Percentiles rank a stretch among this genome's conserved stretches.
These are phyloP conservation scores for Gonocerus acuteangulatus DNA, from an alignment of 2,888 invertebrate genomes.

Conservation along the genomic window DNA sequence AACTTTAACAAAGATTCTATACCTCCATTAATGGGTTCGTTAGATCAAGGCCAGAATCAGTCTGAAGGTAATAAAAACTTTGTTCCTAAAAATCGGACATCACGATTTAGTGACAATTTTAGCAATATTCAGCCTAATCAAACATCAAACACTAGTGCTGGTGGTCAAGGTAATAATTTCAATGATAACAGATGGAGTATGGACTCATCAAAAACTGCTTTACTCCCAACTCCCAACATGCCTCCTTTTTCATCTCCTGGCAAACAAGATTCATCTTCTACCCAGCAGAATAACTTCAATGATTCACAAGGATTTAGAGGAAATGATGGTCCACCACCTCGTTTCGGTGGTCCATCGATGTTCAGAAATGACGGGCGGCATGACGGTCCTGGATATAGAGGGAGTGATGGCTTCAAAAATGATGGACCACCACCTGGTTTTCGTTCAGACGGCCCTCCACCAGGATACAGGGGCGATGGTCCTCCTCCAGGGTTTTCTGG, in stretches of 20 bases:
- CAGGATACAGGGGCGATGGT: conserved; percentile 14
- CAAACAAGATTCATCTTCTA: neutral
- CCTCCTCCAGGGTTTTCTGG: neutral
- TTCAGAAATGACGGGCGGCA: neutral
- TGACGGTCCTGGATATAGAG: neutral
- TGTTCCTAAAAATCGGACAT: neutral
- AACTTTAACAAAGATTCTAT: conserved; percentile 10
- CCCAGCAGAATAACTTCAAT: conserved; percentile 4
- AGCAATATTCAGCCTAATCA: neutral
- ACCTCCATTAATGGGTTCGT: neutral
- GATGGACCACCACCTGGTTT: conserved; percentile 10
- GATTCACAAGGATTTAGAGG: neutral
- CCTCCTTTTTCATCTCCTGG: conserved; percentile 2
- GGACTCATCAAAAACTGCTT: conserved; percentile 7
- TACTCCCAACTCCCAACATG: conserved; percentile 20
- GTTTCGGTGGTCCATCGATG: neutral
- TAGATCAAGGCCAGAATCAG: neutral
- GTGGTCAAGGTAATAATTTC: conserved; percentile 24
- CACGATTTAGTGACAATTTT: neutral
- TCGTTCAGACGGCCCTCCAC: conserved; percentile 16
- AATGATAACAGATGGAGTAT: conserved; percentile 6
- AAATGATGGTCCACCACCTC: neutral
- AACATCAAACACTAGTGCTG: too few species aligned
- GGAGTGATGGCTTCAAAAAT: neutral
- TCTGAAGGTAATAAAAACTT: neutral